Evolutionary conservation across 1,140 invertebrate species (phyloP).

Genomic region (Anadara kagoshimensis): DNA sequence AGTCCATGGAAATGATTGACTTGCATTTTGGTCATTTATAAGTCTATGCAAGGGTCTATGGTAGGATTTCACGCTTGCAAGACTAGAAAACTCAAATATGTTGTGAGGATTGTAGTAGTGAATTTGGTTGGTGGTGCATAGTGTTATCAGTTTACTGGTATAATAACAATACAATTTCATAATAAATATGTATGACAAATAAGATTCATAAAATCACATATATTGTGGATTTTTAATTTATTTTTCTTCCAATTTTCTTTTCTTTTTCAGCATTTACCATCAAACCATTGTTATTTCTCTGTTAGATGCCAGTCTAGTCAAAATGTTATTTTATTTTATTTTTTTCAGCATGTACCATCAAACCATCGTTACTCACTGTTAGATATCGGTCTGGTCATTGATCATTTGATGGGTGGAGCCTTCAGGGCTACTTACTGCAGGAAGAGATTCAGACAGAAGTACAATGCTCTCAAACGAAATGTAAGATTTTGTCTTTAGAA

Average conservation of each 20-base stretch:
- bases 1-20: too few species aligned
- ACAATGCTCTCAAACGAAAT: conserved; percentile 67
- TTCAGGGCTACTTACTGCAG: conserved; percentile 94
- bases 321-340: conserved; percentile 6
- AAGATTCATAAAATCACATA: too few species aligned
- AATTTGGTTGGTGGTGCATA: too few species aligned
- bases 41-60: too few species aligned
- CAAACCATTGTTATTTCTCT: conserved; percentile 91
- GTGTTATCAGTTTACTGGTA: too few species aligned
- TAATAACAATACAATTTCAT: too few species aligned
- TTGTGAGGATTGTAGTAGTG: too few species aligned
- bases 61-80: too few species aligned
- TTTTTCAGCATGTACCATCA: conserved; percentile 85
- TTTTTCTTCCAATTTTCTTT: not conserved
- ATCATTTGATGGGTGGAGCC: conserved; percentile 97
- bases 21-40: too few species aligned
- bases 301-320: conserved; percentile 94
- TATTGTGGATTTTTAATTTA: too few species aligned
- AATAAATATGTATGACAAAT: too few species aligned
- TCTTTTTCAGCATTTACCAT: conserved; percentile 85
- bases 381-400: conserved; percentile 96
- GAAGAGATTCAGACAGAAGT: conserved; percentile 85
- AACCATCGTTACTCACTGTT: conserved; percentile 92
- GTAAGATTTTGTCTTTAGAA: conserved; percentile 40
- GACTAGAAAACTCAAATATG: too few species aligned